Percentiles rank a stretch among this genome's conserved stretches.
phyloP scores from a whole-genome alignment of 1,140 invertebrate species.

The Paramacrobiotus metropolitanus region DNA sequence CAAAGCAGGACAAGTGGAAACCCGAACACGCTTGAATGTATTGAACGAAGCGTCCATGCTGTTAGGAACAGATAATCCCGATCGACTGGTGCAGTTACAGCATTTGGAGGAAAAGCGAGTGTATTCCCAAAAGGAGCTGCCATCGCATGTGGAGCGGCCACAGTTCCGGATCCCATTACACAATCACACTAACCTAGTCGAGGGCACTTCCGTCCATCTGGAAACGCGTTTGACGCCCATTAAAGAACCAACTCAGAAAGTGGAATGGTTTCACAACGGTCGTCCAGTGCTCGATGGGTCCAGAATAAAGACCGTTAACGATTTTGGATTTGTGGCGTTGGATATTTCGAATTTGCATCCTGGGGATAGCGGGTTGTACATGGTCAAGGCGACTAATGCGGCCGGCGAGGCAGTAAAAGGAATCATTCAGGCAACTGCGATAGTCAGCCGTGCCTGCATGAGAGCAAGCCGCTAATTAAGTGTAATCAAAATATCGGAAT shows the following conservation, averaged over 20 bases:
- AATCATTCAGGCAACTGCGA: no score
- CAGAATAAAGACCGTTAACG: slow-evolving; percentile 29
- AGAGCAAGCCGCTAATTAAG: no score
- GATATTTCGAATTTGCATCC: slow-evolving; percentile 55
- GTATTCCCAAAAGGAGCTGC: neutral
- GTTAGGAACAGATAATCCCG: neutral
- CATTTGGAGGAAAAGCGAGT: neutral
- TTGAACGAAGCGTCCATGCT: neutral
- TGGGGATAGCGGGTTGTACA: slow-evolving; percentile 71
- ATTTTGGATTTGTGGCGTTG: slow-evolving; percentile 63
- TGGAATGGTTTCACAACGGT: slow-evolving; percentile 18
- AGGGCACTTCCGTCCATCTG: neutral
- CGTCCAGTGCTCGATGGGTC: slow-evolving; percentile 14
- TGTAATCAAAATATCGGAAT: no score
- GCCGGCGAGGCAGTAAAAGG: neutral
- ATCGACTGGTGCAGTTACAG: neutral
- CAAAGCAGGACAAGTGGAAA: neutral
- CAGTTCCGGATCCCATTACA: slow-evolving; percentile 1
- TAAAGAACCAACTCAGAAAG: neutral
- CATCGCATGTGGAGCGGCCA: neutral
- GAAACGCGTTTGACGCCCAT: slow-evolving; percentile 2
- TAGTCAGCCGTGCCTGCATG: no score
- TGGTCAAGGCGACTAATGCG: slow-evolving; percentile 31
- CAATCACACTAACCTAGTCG: neutral
- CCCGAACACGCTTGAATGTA: neutral